Evolutionary conservation across 2,113 vertebrate genomes (phyloP).

Genomic region (Gavia stellata): DNA sequence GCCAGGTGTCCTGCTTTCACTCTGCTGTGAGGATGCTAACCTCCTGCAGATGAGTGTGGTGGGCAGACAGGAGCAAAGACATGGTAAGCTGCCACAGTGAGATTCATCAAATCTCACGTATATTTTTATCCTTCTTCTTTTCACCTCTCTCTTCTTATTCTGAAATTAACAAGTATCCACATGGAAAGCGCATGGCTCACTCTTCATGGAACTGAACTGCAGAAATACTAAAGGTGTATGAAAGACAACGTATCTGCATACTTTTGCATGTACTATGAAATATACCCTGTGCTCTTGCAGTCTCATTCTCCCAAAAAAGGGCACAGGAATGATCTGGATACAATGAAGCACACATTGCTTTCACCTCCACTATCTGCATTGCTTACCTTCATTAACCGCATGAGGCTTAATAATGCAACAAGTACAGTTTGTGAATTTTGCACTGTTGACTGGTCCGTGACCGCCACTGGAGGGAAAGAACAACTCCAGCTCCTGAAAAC

Average conservation of each 20-base stretch:
- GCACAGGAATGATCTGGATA: not conserved
- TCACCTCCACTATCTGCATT: not conserved
- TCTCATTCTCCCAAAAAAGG: not conserved
- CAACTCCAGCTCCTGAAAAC: conserved; percentile 88
- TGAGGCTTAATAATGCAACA: conserved; percentile 94
- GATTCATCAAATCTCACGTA: not conserved
- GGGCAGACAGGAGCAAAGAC: not conserved
- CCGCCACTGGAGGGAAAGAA: conserved; percentile 91
- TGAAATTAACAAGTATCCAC: not conserved
- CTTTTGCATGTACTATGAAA: not conserved
- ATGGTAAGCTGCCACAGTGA: not conserved
- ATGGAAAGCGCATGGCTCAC: not conserved
- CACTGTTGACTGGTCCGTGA: conserved; percentile 84
- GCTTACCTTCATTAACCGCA: conserved; percentile 84
- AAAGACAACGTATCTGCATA: not conserved
- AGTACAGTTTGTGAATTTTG: conserved; percentile 80
- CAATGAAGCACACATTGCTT: not conserved
- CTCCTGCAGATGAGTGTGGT: not conserved
- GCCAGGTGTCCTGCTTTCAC: not conserved
- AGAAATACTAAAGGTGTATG: not conserved
- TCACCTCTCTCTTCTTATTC: not conserved
- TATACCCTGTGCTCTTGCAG: not conserved
- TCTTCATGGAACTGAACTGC: not conserved
- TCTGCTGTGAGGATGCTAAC: not conserved
- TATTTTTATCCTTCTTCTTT: not conserved